Conservation (phyloP, 2,888 invertebrate species). For the Hetaerina titia region DNA sequence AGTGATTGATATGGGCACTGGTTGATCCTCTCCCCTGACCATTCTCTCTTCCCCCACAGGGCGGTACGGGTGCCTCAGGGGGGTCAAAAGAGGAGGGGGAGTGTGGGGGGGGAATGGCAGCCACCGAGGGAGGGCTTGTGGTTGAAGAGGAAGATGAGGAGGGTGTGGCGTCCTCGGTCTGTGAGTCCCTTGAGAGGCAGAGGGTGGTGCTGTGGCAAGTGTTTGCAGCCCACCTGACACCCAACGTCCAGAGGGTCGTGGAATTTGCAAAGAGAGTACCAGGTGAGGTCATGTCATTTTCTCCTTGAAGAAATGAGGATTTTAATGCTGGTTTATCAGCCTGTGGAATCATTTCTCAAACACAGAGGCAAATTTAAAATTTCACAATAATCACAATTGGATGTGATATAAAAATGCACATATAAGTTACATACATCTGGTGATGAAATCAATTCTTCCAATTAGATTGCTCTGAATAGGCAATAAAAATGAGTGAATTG, state of each 20-base stretch:
- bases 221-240: constrained; percentile 91
- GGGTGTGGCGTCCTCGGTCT: constrained; percentile 81
- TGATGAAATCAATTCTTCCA: too few relatives aligned
- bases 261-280: constrained; percentile 98
- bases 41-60: neutral
- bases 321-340: too few relatives aligned
- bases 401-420: too few relatives aligned
- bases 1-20: too few relatives aligned
- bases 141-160: constrained; percentile 44
- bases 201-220: constrained; percentile 92
- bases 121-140: constrained; percentile 12
- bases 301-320: neutral
- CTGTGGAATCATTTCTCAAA: too few relatives aligned
- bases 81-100: neutral
- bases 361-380: neutral
- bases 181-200: constrained; percentile 85
- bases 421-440: too few relatives aligned
- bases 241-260: constrained; percentile 94
- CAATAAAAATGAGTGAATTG: too few relatives aligned
- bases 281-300: constrained; percentile 76
- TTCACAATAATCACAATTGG: constrained; percentile 7
- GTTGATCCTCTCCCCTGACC: neutral
- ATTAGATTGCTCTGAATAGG: too few relatives aligned
- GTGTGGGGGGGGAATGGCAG: neutral
- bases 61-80: constrained; percentile 25